These are phyloP conservation scores for Bubo blakistoni DNA, from an alignment of 2,113 vertebrate genomes.

Conservation along the genomic window DNA sequence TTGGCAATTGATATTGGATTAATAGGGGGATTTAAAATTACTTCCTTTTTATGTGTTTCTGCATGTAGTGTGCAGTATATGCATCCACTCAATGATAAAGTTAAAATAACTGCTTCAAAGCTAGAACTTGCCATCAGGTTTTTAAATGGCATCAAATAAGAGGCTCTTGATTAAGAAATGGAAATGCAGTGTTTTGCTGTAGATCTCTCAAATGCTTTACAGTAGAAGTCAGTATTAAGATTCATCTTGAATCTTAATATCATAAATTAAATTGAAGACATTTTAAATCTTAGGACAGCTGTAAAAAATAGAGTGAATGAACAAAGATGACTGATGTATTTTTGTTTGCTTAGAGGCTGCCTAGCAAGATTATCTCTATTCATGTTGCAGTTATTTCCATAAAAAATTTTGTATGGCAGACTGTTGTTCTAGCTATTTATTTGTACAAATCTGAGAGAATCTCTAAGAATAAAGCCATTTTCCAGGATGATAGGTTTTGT, in stretches of 20 bases:
- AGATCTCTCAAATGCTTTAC: background rate
- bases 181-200: background rate
- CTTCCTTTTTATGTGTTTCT: background rate
- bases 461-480: background rate
- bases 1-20: background rate
- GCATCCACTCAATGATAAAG: background rate
- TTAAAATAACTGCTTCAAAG: background rate
- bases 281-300: background rate
- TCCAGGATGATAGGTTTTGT: background rate
- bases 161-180: background rate
- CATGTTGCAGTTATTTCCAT: background rate
- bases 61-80: background rate
- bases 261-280: background rate
- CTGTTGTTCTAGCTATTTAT: background rate
- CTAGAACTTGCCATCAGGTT: background rate
- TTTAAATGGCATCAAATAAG: background rate
- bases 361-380: background rate
- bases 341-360: background rate
- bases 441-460: background rate
- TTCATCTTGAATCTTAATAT: background rate
- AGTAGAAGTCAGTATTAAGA: background rate
- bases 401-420: background rate
- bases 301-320: background rate
- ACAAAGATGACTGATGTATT: background rate
- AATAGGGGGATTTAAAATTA: background rate